phyloP scores from a whole-genome alignment of 1,140 invertebrate genomes.

The Adoxophyes honmai region DNA sequence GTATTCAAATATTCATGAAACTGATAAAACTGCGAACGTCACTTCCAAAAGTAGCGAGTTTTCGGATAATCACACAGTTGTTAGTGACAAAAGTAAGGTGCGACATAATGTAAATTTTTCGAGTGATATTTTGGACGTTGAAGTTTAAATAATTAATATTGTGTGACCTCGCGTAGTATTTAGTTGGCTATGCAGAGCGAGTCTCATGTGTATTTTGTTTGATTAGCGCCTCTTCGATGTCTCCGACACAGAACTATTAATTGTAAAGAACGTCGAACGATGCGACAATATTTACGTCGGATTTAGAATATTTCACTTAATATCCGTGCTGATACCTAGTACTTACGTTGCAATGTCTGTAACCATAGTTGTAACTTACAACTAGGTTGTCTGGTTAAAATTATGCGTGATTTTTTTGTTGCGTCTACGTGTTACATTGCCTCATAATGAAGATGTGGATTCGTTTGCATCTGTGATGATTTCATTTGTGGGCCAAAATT shows the following conservation, averaged over 20 bases:
- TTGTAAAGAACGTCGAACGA: constrained; percentile 5
- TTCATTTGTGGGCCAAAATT: constrained; percentile 13
- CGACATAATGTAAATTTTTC: constrained; percentile 21
- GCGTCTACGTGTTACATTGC: constrained; percentile 16
- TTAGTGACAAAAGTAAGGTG: constrained; percentile 36
- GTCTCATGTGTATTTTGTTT: constrained; percentile 5
- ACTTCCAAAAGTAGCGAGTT: too few relatives aligned
- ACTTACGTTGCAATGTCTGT: constrained; percentile 13
- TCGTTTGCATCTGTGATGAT: constrained; percentile 9
- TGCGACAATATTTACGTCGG: background rate
- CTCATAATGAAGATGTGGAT: constrained; percentile 8
- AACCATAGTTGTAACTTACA: constrained; percentile 10
- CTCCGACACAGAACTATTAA: constrained; percentile 8
- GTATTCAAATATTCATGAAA: too few relatives aligned
- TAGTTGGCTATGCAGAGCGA: constrained; percentile 25
- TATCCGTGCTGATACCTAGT: background rate
- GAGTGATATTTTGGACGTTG: constrained; percentile 40
- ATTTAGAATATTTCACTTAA: background rate
- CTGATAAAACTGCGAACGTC: background rate
- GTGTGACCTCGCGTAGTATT: constrained; percentile 37
- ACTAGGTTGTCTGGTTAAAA: background rate
- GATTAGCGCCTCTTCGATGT: constrained; percentile 13
- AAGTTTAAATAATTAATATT: constrained; percentile 31
- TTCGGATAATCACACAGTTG: constrained; percentile 4
- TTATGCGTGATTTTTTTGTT: constrained; percentile 3